These are phyloP conservation scores for Alectura lathami DNA, from an alignment of 2,113 vertebrate genomes.

Conservation along the genomic window DNA sequence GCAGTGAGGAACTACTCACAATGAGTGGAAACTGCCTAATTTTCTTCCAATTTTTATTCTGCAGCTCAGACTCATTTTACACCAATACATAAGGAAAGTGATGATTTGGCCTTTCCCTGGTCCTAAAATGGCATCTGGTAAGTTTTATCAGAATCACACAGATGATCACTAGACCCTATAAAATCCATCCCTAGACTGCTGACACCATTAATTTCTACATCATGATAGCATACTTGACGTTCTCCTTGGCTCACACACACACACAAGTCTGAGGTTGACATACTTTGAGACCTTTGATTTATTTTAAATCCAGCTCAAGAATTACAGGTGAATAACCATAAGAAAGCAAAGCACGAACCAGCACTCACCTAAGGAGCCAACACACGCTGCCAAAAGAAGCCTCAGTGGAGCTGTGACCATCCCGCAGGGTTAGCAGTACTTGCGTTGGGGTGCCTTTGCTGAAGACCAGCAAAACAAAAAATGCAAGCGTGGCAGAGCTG, in stretches of 20 bases:
- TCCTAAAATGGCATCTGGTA: not conserved
- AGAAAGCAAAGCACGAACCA: not conserved
- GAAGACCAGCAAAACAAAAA: not conserved
- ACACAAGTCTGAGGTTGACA: not conserved
- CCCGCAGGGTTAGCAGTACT: not conserved
- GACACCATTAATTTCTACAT: not conserved
- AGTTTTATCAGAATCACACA: not conserved
- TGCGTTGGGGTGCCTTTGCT: not conserved
- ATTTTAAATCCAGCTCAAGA: not conserved
- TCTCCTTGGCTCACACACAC: not conserved
- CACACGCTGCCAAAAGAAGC: not conserved
- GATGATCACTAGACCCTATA: too few species aligned
- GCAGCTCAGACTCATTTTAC: not conserved
- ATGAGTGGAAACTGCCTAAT: not conserved
- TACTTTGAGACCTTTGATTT: not conserved
- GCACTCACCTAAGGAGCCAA: conserved; percentile 19
- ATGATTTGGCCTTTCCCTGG: not conserved
- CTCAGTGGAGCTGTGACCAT: not conserved
- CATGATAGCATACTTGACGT: not conserved
- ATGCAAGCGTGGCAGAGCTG: not conserved
- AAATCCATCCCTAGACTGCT: too few species aligned
- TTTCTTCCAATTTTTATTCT: not conserved
- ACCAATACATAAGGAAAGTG: not conserved
- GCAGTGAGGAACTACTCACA: not conserved
- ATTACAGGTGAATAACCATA: not conserved